Base-by-base conservation (phyloP, 2,888 invertebrate genomes). In the Melolontha melolontha region DNA sequence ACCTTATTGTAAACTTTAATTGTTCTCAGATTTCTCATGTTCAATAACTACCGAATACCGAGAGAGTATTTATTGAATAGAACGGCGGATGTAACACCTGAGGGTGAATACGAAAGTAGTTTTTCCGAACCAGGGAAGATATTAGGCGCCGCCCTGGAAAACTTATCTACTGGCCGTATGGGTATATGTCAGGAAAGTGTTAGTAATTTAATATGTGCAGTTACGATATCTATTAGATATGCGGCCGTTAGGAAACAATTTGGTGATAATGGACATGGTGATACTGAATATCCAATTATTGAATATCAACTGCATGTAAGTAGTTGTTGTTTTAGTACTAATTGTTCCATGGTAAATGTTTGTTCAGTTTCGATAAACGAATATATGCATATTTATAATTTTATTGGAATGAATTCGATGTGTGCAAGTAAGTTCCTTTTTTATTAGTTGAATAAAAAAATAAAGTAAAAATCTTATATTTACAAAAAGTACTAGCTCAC, bases 51-150 rank as follows among this genome's bases (percentile, higher is more conserved):
- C 82, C 88, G 93, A 77, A 93, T 97, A 83, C 94, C 96, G 0
- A 88, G 92, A 63, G 92, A 91, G 77, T 92, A 92, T 80, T 85
- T 97, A 0, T 85, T 97, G 64, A 96, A 97, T 82, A 88, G 93
- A 75, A 95, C 93, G 0, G 96, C 94, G 5, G 96, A 97, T 81
- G 94, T 98, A 14, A 92, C 93, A 0, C 89, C 91, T 5, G 93
- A 94, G 11, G 97, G 97, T 0, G 87, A 88, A 70, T 98, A 97
- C 80, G 92, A 94, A 75, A 93, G 95, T 74, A 92, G 94, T n/a
- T 95, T 93, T 82, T 92, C 94, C 51, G 95, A 96, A 78, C 94
- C 95, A 0, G 92, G 91, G 42, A 91, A 90, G 79, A 91, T 95
- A 77, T 87, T 96, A 73, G 96, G 92, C 0, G 93, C 93, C 0